phyloP scores from a whole-genome alignment of 2,888 invertebrate species.

The Drosophila atroscutellata region DNA sequence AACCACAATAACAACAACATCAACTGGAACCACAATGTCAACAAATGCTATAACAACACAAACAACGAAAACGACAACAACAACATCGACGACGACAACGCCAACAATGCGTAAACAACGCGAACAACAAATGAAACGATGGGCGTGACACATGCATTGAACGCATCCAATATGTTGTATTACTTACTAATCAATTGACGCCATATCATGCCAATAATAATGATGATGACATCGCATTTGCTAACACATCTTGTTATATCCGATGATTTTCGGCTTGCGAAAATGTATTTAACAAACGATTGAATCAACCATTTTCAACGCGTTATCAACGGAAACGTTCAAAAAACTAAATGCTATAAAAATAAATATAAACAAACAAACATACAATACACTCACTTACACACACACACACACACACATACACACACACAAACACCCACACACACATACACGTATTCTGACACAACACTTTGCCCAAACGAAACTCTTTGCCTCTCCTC shows the following conservation, averaged over 20 bases:
- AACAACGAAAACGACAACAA: slow-evolving; percentile 29
- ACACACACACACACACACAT: background rate
- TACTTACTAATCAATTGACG: slow-evolving; percentile 65
- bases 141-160: slow-evolving; percentile 61
- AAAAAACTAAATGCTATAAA: slow-evolving; percentile 42
- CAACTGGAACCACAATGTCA: slow-evolving; percentile 17
- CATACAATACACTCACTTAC: slow-evolving; percentile 6
- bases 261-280: slow-evolving; percentile 84
- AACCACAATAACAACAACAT: slow-evolving; percentile 16
- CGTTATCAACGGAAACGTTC: slow-evolving; percentile 41
- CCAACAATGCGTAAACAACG: slow-evolving; percentile 28
- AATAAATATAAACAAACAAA: slow-evolving; percentile 15
- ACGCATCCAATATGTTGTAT: slow-evolving; percentile 48
- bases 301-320: slow-evolving; percentile 57
- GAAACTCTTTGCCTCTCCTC: slow-evolving; percentile 5
- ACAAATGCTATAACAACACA: slow-evolving; percentile 14
- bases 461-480: slow-evolving; percentile 13
- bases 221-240: slow-evolving; percentile 85
- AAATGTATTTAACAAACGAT: slow-evolving; percentile 82
- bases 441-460: background rate
- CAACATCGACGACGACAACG: slow-evolving; percentile 8
- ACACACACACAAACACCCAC: background rate
- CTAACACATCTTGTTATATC: slow-evolving; percentile 84
- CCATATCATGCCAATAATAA: slow-evolving; percentile 79
- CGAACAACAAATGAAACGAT: slow-evolving; percentile 34